Conservation (phyloP, 2,113 vertebrate genomes). For the Python bivittatus region DNA sequence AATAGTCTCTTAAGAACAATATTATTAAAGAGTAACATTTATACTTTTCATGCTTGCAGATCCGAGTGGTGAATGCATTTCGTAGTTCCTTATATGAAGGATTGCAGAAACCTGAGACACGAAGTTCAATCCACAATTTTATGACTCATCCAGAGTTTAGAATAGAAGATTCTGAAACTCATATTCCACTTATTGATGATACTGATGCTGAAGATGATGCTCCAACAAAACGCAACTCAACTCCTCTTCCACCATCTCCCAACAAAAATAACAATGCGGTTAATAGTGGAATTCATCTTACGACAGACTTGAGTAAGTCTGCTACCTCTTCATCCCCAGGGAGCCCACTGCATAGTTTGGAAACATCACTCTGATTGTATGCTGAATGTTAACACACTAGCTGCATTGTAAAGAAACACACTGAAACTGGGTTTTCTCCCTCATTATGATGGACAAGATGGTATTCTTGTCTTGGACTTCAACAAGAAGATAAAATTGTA, state of each 20-base stretch:
- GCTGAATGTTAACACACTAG: constrained; percentile 82
- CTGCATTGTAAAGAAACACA: constrained; percentile 82
- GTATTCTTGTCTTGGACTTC: constrained; percentile 86
- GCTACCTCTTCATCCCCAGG: constrained; percentile 90
- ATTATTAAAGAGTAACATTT: constrained; percentile 47
- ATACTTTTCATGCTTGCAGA: constrained; percentile 78
- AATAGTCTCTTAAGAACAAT: constrained; percentile 52
- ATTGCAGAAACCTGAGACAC: constrained; percentile 95
- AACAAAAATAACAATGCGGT: constrained; percentile 99
- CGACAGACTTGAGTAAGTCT: constrained; percentile 90
- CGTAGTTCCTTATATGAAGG: constrained; percentile 99
- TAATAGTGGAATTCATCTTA: constrained; percentile 94
- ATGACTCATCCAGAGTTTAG: constrained; percentile 99
- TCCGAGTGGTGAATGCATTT: constrained; percentile 99
- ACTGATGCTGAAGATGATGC: constrained; percentile 97
- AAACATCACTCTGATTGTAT: constrained; percentile 98
- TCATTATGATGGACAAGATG: constrained; percentile 79
- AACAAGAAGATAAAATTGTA: constrained; percentile 91
- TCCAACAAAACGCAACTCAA: constrained; percentile 94
- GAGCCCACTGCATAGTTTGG: constrained; percentile 99
- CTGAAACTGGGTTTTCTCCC: constrained; percentile 84
- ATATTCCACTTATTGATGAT: constrained; percentile 98
- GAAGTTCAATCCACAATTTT: constrained; percentile 99
- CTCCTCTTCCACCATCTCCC: constrained; percentile 85
- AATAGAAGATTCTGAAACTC: constrained; percentile 99